Conservation (phyloP, 2,797 vertebrate genomes). For the Mallotus villosus region DNA sequence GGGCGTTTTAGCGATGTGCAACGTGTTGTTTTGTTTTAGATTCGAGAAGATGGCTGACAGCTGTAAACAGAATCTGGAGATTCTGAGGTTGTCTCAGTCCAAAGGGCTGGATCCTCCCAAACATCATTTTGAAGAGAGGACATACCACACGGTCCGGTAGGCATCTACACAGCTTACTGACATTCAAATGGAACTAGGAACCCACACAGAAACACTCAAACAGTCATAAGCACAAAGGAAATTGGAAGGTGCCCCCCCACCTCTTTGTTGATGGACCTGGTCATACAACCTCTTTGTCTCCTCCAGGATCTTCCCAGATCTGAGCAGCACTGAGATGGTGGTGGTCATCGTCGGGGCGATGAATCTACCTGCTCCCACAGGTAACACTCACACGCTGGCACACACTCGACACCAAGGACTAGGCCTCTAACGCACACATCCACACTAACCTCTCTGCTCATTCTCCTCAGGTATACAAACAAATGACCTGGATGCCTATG, state of each 20-base stretch:
- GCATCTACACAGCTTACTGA: background rate
- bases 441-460: background rate
- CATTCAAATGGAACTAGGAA: background rate
- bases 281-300: background rate
- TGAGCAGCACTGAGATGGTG: constrained; percentile 97
- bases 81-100: constrained; percentile 86
- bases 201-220: too few species aligned
- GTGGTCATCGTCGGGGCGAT: constrained; percentile 89
- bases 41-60: constrained; percentile 92
- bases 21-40: constrained; percentile 60
- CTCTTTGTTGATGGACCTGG: too few species aligned
- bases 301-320: constrained; percentile 92
- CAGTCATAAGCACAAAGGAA: background rate
- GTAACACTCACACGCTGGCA: constrained; percentile 62
- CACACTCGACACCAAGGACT: background rate
- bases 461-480: constrained; percentile 81
- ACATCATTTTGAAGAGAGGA: constrained; percentile 92
- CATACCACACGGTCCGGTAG: constrained; percentile 89
- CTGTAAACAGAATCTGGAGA: constrained; percentile 88
- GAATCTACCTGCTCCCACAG: constrained; percentile 91
- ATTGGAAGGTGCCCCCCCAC: background rate
- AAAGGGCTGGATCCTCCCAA: constrained; percentile 88
- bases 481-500: constrained; percentile 86
- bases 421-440: background rate
- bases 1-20: too few species aligned